Evolutionary conservation across 2,888 invertebrate genomes (phyloP).

Genomic region (Octodonta nipae): DNA sequence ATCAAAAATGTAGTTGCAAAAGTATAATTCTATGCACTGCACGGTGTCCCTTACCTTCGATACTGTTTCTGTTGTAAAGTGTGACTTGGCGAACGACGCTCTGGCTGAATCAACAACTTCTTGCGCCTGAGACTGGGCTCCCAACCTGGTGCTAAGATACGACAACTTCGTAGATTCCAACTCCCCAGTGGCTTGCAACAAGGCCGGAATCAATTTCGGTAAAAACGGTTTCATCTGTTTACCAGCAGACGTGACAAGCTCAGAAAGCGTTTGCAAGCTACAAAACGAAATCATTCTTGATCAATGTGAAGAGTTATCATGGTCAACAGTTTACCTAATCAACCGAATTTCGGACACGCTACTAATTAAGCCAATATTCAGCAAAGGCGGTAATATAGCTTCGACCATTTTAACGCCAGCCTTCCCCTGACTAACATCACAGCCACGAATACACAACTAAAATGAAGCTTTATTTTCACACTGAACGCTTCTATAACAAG

Average conservation of each 20-base stretch:
- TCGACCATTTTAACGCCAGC: conserved; percentile 57
- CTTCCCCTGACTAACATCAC: conserved; percentile 58
- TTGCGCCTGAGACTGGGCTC: conserved; percentile 54
- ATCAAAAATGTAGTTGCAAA: not conserved
- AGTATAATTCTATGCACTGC: conserved; percentile 1
- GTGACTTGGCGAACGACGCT: conserved; percentile 67
- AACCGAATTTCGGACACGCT: conserved; percentile 65
- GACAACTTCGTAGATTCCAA: conserved; percentile 68
- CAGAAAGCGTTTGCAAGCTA: conserved; percentile 73
- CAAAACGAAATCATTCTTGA: no score
- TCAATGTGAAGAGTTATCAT: no score
- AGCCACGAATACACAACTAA: conserved; percentile 57
- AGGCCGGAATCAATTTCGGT: conserved; percentile 64
- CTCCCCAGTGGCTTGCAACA: conserved; percentile 77
- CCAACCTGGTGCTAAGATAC: conserved; percentile 59
- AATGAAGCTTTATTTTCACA: conserved; percentile 10
- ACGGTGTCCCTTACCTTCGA: conserved; percentile 46
- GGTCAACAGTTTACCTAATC: conserved; percentile 44
- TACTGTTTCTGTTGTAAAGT: conserved; percentile 79
- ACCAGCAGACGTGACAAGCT: conserved; percentile 71
- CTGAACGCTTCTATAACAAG: not conserved
- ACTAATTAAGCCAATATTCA: conserved; percentile 68
- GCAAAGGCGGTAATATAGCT: conserved; percentile 64
- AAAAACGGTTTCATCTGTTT: conserved; percentile 68
- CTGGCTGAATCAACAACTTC: conserved; percentile 68